A percentile compares a stretch with the other conserved stretches of the same genome.
Conservation (phyloP, 1,140 invertebrate species). For the Mamestra configurata region DNA sequence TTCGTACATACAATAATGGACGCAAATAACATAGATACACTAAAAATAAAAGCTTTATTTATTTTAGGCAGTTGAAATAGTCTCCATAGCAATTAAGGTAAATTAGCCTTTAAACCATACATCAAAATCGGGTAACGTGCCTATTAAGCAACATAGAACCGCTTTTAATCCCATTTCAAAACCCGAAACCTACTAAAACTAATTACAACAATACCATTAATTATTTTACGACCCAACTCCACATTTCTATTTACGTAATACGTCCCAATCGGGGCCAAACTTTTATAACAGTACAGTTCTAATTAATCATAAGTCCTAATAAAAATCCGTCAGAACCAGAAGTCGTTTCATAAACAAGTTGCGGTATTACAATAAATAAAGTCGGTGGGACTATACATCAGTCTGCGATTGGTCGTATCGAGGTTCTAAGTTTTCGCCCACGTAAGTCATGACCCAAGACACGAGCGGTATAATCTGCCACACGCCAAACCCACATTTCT, state of each 20-base stretch:
- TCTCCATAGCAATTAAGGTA: too few species aligned
- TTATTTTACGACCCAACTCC: background rate
- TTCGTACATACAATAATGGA: too few species aligned
- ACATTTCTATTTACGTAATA: slow-evolving; percentile 22
- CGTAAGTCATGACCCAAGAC: slow-evolving; percentile 68
- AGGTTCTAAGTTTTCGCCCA: slow-evolving; percentile 66
- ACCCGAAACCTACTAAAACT: background rate
- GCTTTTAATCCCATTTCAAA: background rate
- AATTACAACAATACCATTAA: slow-evolving; percentile 33
- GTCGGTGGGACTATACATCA: slow-evolving; percentile 70
- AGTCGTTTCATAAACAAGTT: slow-evolving; percentile 69
- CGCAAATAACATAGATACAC: too few species aligned
- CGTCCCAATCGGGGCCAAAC: background rate
- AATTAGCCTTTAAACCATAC: background rate
- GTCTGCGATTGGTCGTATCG: slow-evolving; percentile 61
- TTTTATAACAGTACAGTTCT: slow-evolving; percentile 1
- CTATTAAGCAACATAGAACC: background rate
- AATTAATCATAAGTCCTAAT: slow-evolving; percentile 26
- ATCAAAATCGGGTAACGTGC: background rate
- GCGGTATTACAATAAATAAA: slow-evolving; percentile 75
- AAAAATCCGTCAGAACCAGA: slow-evolving; percentile 59
- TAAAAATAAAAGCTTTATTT: too few species aligned
- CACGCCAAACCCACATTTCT: slow-evolving; percentile 39
- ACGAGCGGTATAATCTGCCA: slow-evolving; percentile 50
- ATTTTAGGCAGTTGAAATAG: too few species aligned